Percentiles rank a stretch among this genome's conserved stretches.
Conservation (phyloP, 92 coral and sea anemone species). For the Desmophyllum pertusum region DNA sequence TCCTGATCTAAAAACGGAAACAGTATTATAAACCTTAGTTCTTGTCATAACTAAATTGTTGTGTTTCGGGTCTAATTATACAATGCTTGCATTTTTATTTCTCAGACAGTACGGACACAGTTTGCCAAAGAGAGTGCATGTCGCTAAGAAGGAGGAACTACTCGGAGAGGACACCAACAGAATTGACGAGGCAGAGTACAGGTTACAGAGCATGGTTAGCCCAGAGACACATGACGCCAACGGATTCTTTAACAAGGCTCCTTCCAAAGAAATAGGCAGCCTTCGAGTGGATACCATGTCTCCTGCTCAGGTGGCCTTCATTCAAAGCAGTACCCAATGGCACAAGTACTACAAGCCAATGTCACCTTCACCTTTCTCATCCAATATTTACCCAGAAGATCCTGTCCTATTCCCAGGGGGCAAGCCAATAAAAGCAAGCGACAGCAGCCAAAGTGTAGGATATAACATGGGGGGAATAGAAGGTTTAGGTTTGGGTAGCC, state of each 20-base stretch:
- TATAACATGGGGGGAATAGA: neutral
- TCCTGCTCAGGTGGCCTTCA: constrained; percentile 82
- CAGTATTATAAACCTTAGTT: neutral
- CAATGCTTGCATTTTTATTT: neutral
- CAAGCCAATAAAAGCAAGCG: constrained; percentile 1
- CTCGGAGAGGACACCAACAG: constrained; percentile 80
- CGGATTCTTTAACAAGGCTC: constrained; percentile 41
- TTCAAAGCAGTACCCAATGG: constrained; percentile 84
- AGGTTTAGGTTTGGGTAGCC: constrained; percentile 14
- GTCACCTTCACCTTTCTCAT: constrained; percentile 19
- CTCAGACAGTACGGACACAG: constrained; percentile 9
- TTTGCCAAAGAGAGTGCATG: constrained; percentile 30
- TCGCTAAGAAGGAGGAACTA: constrained; percentile 73
- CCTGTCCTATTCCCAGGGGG: constrained; percentile 78
- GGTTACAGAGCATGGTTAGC: constrained; percentile 77
- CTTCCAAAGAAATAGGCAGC: constrained; percentile 48
- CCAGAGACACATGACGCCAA: constrained; percentile 77
- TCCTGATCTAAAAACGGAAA: neutral
- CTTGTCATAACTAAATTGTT: neutral
- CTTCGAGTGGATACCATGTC: constrained; percentile 80
- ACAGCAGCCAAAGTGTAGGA: constrained; percentile 14
- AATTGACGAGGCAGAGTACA: constrained; percentile 76
- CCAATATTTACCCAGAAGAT: constrained; percentile 80
- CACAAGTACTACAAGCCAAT: constrained; percentile 76
- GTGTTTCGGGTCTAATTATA: neutral